phyloP scores from a whole-genome alignment of 2,797 vertebrate genomes.

The Carduelis carduelis region DNA sequence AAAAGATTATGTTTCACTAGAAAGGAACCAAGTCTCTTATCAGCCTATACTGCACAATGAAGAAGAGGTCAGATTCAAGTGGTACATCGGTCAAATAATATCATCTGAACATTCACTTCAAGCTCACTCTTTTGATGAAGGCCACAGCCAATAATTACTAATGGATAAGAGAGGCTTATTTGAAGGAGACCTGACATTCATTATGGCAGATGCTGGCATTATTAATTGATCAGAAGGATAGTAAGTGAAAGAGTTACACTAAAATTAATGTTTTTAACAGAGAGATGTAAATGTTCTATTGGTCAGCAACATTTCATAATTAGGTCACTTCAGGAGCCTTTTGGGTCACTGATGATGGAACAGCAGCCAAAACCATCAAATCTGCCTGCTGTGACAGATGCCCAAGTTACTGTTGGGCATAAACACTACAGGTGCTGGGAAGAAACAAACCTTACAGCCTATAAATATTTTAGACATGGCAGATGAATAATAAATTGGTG shows the following conservation, averaged over 20 bases:
- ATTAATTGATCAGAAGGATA: conserved; percentile 6
- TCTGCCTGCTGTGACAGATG: conserved; percentile 36
- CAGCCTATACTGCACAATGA: neutral
- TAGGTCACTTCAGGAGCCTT: neutral
- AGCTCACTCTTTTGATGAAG: neutral
- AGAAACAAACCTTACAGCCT: conserved; percentile 41
- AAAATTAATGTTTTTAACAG: neutral
- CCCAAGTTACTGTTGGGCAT: neutral
- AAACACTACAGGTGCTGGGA: conserved; percentile 40
- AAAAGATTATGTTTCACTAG: neutral
- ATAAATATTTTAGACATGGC: conserved; percentile 54
- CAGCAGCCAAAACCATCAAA: neutral
- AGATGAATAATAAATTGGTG: conserved; percentile 64
- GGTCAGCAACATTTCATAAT: conserved; percentile 36
- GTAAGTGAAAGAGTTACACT: neutral
- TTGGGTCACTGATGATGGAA: neutral
- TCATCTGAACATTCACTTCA: neutral
- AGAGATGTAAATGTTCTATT: neutral
- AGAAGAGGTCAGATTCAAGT: conserved; percentile 19
- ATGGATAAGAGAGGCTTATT: conserved; percentile 8
- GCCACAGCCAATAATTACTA: neutral
- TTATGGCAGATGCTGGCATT: neutral
- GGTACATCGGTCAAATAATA: neutral
- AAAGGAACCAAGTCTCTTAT: neutral
- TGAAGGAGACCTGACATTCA: neutral